phyloP scores from a whole-genome alignment of 2,797 vertebrate genomes.

The Smutsia temminckii region DNA sequence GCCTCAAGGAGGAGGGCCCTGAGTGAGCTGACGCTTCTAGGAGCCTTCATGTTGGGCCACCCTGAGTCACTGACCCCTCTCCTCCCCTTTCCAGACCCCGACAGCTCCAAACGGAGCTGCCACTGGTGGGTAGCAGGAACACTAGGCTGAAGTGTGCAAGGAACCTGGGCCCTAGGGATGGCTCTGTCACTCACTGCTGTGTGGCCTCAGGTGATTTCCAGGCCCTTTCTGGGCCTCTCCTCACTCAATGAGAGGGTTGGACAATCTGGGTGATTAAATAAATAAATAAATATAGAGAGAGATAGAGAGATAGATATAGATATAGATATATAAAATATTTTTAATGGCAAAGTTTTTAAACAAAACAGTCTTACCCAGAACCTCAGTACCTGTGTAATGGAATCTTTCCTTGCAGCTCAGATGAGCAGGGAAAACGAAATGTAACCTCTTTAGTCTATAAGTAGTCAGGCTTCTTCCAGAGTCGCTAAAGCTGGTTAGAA shows the following conservation, averaged over 20 bases:
- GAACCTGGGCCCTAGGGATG: neutral
- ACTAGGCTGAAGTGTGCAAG: neutral
- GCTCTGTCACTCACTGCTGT: neutral
- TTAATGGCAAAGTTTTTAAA: neutral
- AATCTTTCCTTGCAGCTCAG: neutral
- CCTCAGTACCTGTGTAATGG: neutral
- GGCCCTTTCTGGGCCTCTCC: neutral
- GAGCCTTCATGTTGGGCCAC: neutral
- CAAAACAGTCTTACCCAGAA: neutral
- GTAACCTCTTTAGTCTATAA: neutral
- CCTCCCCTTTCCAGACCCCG: neutral
- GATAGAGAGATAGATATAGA: neutral
- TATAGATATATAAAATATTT: neutral
- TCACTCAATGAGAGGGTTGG: neutral
- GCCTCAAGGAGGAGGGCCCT: neutral
- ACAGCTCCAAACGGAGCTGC: neutral
- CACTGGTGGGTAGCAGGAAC: fast-evolving
- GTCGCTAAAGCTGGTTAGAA: neutral
- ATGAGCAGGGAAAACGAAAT: neutral
- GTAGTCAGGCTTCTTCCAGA: neutral
- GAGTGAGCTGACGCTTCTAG: neutral
- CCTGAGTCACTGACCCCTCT: neutral
- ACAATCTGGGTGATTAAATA: neutral
- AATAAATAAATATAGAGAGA: too few species aligned
- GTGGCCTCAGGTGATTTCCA: neutral